Base-by-base conservation (phyloP, 2,888 invertebrate species). In the Troilus luridus region DNA sequence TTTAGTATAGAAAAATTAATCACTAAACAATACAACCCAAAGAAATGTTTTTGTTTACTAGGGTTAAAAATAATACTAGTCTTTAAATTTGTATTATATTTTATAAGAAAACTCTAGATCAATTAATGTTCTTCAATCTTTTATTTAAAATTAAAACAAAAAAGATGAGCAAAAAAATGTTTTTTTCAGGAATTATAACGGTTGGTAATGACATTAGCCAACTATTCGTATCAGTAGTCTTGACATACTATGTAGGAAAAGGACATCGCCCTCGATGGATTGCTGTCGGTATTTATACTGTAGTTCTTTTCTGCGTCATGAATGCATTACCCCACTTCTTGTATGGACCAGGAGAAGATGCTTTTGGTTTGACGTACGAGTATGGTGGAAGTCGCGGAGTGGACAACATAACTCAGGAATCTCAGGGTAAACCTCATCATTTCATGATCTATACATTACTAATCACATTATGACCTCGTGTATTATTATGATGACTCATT, bases 181-280 rank as follows among this genome's bases (percentile, higher is more conserved):
- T 59, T 77, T 17, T 77, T 41, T 77, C 7, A 77, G 96, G 97
- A 92, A 95, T 97, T 92, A 96, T 97, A 93, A 95, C 96, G 88
- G 96, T 97, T 92, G 97, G 97, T 60, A 97, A 97, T 94, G 97
- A 97, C 93, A 96, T 97, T 92, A 96, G 96, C 93, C 96, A 96
- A 93, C 94, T 97, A 91, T 94, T 97, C 92, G 95, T 96, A 60
- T 96, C 96, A 6, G 95, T 96, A 24, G 95, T 96, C 54, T 94
- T 97, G 92, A 96, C 96, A 92, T 97, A 97, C 93, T 96, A 96
- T 93, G 96, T 96, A 41, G 96, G 96, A 92, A 95, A 95, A 93
- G 96, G 96, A 77, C 96, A 97, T 94, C 95, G 97, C 92, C 97
- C 97, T 2, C 94, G 96, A 9, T 97, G 97, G 96, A 96, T 97